Percentiles rank a stretch among this genome's conserved stretches.
These are phyloP conservation scores for Lydus trimaculatus DNA, from an alignment of 2,888 invertebrate species.

Conservation along the genomic window DNA sequence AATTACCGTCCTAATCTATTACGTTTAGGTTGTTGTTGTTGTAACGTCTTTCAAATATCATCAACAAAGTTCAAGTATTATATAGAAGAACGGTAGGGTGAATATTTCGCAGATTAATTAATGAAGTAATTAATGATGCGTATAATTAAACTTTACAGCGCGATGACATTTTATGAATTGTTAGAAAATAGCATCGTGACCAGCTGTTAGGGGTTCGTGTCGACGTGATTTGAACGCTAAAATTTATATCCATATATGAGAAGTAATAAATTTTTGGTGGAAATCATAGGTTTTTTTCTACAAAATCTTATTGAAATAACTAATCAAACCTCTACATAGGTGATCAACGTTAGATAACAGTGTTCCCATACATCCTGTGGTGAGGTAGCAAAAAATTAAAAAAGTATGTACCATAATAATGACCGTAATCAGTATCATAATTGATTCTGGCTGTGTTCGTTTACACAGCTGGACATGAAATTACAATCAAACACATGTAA, in stretches of 20 bases:
- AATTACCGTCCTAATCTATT: conserved; percentile 1
- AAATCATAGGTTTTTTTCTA: neutral
- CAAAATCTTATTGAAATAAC: neutral
- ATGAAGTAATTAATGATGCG: conserved; percentile 38
- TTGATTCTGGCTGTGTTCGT: conserved; percentile 43
- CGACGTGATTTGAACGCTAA: conserved; percentile 38
- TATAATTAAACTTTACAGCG: conserved; percentile 40
- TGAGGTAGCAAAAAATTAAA: neutral
- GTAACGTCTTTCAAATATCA: conserved; percentile 30
- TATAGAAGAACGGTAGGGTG: conserved; percentile 18
- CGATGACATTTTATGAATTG: conserved; percentile 44
- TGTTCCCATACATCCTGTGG: neutral
- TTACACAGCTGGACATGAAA: conserved; percentile 50
- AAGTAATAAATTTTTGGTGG: neutral
- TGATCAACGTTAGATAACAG: neutral
- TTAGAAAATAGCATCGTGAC: conserved; percentile 40
- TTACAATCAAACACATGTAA: conserved; percentile 52
- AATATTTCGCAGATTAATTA: conserved; percentile 33
- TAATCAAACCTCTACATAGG: neutral
- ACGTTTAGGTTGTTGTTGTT: neutral
- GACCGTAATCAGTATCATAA: conserved; percentile 45
- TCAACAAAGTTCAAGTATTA: conserved; percentile 25
- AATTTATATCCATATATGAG: conserved; percentile 17
- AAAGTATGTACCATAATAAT: conserved; percentile 37
- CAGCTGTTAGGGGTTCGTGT: conserved; percentile 39